Evolutionary conservation across 2,797 vertebrate species (phyloP).

Genomic region (Onychomys leucogaster): DNA sequence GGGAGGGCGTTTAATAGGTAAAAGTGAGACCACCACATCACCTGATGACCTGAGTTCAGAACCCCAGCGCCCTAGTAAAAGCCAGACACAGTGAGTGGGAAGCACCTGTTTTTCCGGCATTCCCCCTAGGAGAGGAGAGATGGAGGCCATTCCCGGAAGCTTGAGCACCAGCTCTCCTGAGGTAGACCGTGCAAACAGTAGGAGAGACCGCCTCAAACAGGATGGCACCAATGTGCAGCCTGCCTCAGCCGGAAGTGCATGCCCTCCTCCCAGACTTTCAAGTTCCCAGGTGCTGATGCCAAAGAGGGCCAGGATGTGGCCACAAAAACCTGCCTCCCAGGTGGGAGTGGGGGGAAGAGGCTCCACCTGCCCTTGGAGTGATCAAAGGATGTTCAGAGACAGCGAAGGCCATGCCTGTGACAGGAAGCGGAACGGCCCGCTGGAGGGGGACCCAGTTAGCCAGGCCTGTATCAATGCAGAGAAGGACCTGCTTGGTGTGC

Average conservation of each 20-base stretch:
- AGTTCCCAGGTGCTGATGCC: no score
- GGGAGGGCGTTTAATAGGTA: neutral
- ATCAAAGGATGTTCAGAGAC: neutral
- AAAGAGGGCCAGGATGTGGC: neutral
- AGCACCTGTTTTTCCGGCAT: neutral
- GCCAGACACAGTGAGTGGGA: neutral
- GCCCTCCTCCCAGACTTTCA: neutral
- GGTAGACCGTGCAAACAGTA: no score
- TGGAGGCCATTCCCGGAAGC: neutral
- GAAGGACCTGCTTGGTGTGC: rapidly evolving
- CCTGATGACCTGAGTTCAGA: neutral
- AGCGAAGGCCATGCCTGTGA: neutral
- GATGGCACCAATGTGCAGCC: neutral
- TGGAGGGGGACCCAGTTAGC: no score
- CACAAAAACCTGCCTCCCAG: neutral
- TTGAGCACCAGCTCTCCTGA: neutral
- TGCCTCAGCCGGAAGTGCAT: neutral
- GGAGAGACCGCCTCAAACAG: neutral
- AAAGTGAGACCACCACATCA: neutral
- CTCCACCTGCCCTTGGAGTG: neutral
- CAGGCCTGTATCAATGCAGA: neutral
- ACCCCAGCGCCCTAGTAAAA: neutral
- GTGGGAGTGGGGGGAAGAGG: neutral
- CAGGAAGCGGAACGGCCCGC: neutral
- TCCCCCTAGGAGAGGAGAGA: neutral